Evolutionary conservation across 1,140 invertebrate species (phyloP).

Genomic region (Hormaphis cornu): DNA sequence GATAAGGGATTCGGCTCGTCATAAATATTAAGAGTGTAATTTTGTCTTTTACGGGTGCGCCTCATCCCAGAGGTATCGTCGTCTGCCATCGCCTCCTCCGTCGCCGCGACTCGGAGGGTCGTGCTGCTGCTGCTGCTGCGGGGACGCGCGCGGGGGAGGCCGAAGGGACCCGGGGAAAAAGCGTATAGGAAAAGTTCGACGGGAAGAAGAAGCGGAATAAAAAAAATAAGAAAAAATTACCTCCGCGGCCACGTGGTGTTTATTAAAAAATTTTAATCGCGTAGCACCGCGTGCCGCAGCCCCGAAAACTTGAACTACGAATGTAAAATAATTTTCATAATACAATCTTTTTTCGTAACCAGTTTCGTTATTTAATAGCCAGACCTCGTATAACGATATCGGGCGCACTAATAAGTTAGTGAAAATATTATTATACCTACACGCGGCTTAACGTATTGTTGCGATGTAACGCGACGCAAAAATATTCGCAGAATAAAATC

Average conservation of each 20-base stretch:
- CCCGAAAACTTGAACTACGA: background rate
- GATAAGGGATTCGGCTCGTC: conserved; percentile 31
- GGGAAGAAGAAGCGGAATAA: background rate
- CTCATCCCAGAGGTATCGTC: conserved; percentile 31
- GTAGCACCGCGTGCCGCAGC: background rate
- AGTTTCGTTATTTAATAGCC: too few species aligned
- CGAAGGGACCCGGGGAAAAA: background rate
- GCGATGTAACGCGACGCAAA: too few species aligned
- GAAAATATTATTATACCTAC: too few species aligned
- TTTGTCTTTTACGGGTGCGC: conserved; percentile 32
- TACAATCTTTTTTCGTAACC: too few species aligned
- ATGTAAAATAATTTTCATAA: too few species aligned
- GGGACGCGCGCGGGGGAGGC: background rate
- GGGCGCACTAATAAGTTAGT: too few species aligned
- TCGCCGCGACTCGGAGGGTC: too few species aligned
- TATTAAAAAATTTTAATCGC: conserved; percentile 19
- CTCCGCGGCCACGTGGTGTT: background rate
- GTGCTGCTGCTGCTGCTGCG: background rate
- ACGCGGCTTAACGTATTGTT: too few species aligned
- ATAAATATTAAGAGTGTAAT: conserved; percentile 33
- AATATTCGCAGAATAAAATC: too few species aligned
- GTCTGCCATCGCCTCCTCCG: background rate
- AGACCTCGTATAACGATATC: too few species aligned
- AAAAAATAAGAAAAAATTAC: background rate
- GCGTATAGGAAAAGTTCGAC: conserved; percentile 9